Base-by-base conservation (phyloP, 2,797 vertebrate species). In the Notolabrus celidotus region DNA sequence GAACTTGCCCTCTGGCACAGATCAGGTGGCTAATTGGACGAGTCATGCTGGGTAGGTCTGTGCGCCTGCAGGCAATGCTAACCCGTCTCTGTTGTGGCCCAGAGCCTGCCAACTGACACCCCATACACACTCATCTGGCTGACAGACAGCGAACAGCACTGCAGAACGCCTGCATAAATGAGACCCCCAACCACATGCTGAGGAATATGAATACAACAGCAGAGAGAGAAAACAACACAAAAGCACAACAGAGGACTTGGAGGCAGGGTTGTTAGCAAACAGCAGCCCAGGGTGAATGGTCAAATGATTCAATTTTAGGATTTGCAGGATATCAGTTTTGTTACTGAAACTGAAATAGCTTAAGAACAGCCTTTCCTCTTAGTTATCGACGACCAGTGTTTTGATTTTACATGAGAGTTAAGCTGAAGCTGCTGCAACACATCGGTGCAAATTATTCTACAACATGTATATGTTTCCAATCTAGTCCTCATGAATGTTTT, bases 1-100 rank as follows among this genome's bases (percentile, higher is more conserved):
- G 49, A 31, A 61, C 59, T 55, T 9, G 51, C 20, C 49, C 50
- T 25, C 33, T 0, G 33, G 22, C 64, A 38, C 12, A 42, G 65
- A 67, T 76, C 79, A 56, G 79, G 65, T 80, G 70, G 53, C 63
- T 86, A 81, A 91, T 82, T 84, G 80, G 75, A 79, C 62, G n/a
- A 59, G 62, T 71, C 77, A 14, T 64, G 69, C 74, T 58, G 66
- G 39, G 54, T 2, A 22, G 55, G 74, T 68, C 31, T 61, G 3
- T n/a, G 27, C 71, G 84, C 81, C 80, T 45, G 68, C 68, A 64
- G 78, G 78, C 57, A 15, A 34, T 65, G 76, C 51, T 50, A 60
- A 69, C 62, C 27, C 19, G 8, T 62, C 71, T 52, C 58, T 67
- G 73, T 9, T 66, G 67, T 70, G 45, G 63, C 68, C 51, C 23